Conservation (phyloP, 2,113 vertebrate genomes). For the Centrocercus urophasianus region DNA sequence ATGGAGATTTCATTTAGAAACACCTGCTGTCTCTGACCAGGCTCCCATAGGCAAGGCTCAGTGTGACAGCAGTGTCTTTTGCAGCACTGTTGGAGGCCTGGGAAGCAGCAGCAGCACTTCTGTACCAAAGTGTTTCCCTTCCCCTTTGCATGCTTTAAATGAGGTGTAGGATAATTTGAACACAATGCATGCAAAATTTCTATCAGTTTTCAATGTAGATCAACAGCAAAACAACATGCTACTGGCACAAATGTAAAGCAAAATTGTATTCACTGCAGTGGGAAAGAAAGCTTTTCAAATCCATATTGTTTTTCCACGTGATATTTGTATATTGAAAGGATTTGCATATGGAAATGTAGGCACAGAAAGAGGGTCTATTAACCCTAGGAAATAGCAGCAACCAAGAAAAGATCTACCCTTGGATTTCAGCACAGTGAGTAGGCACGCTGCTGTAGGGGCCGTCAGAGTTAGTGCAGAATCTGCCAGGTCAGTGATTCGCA, state of each 20-base stretch:
- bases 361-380: too few species aligned
- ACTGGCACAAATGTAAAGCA: background rate
- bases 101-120: background rate
- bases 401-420: background rate
- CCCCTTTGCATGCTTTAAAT: background rate
- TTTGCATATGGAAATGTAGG: background rate
- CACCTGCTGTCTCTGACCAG: background rate
- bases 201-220: background rate
- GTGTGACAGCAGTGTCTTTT: rapidly evolving
- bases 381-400: background rate
- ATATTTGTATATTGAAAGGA: background rate
- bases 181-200: background rate
- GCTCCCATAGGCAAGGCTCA: rapidly evolving
- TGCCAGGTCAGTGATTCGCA: background rate
- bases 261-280: background rate
- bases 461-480: background rate
- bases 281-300: background rate
- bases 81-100: rapidly evolving
- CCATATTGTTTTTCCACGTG: background rate
- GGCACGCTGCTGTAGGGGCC: background rate
- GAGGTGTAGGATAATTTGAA: background rate
- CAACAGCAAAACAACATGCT: background rate
- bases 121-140: rapidly evolving
- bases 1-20: background rate
- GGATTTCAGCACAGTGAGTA: rapidly evolving